A percentile compares a stretch with the other conserved stretches of the same genome.
Conservation (phyloP, 2,113 vertebrate genomes). For the Myotis brandtii region DNA sequence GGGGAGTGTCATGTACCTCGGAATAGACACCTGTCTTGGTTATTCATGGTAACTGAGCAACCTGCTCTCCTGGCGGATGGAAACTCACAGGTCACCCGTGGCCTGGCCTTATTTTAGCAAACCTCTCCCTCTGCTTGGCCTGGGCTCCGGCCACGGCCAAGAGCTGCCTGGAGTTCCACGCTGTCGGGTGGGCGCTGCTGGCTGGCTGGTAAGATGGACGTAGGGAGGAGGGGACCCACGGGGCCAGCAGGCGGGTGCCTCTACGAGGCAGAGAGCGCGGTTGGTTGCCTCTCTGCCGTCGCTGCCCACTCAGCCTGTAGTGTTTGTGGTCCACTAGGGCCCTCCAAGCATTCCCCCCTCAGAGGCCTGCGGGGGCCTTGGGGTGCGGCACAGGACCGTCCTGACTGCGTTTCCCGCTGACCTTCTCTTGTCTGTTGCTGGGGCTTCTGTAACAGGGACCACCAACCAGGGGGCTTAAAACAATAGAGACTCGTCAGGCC, state of each 20-base stretch:
- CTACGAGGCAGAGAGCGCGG: rapidly evolving
- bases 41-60: background rate
- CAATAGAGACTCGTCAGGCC: background rate
- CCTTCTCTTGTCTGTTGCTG: background rate
- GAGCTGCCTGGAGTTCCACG: background rate
- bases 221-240: background rate
- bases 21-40: rapidly evolving
- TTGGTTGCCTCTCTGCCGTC: background rate
- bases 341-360: background rate
- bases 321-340: background rate
- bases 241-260: background rate
- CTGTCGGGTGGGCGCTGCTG: background rate
- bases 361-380: background rate
- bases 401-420: background rate
- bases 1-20: background rate
- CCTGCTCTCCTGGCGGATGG: background rate
- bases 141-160: background rate
- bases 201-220: background rate
- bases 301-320: background rate
- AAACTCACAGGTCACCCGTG: background rate
- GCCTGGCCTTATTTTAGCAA: background rate
- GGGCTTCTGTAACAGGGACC: background rate
- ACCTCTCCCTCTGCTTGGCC: background rate
- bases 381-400: background rate
- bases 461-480: background rate